phyloP scores from a whole-genome alignment of 2,113 vertebrate genomes.

The Ranitomeya imitator region DNA sequence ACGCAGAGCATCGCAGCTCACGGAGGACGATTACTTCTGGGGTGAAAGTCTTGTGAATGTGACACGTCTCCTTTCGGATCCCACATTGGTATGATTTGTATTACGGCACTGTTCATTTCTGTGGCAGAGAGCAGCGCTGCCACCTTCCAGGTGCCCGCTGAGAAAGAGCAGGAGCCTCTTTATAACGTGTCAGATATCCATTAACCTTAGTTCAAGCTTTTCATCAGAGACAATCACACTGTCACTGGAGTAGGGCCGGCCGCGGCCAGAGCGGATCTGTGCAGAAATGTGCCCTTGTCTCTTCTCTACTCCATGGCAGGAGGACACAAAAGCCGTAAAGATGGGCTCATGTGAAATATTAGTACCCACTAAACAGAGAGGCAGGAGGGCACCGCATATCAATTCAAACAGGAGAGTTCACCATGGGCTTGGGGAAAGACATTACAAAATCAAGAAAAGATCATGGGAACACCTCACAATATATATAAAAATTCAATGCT shows the following conservation, averaged over 20 bases:
- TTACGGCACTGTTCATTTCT: background rate
- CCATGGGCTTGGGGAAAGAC: no score
- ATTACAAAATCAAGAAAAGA: no score
- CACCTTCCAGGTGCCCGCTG: background rate
- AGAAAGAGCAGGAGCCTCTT: background rate
- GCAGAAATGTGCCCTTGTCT: background rate
- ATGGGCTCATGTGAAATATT: no score
- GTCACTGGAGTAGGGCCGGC: background rate
- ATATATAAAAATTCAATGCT: no score
- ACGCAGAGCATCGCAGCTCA: no score
- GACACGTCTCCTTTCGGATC: background rate
- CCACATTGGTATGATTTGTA: background rate
- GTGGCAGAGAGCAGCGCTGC: background rate
- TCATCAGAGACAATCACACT: conserved; percentile 12
- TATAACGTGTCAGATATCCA: conserved; percentile 19
- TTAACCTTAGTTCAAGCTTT: conserved; percentile 24
- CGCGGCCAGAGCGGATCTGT: background rate
- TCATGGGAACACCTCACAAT: no score
- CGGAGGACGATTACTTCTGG: no score
- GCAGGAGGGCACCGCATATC: no score
- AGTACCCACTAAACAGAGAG: no score
- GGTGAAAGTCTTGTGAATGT: background rate
- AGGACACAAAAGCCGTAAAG: background rate
- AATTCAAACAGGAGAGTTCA: no score
- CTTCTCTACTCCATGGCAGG: background rate